A percentile compares a stretch with the other conserved stretches of the same genome.
phyloP scores from a whole-genome alignment of 2,888 invertebrate genomes.

The Ichneumon xanthorius region DNA sequence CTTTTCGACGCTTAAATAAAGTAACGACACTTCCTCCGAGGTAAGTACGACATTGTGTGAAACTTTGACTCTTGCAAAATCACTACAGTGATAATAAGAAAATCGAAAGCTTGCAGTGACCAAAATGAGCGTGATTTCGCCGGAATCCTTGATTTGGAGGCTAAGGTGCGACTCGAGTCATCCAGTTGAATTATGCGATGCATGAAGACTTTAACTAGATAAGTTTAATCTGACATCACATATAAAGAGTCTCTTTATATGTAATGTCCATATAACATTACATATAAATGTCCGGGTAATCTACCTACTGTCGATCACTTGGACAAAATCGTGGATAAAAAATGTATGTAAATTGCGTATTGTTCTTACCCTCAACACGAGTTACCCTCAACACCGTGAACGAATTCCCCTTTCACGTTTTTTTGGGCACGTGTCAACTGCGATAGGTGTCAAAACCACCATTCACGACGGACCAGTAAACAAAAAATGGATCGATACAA shows the following conservation, averaged over 20 bases:
- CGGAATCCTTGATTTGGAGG: neutral
- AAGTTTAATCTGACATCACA: slow-evolving; percentile 7
- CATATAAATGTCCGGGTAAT: neutral
- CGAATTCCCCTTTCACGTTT: neutral
- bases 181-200: slow-evolving; percentile 2
- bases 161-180: slow-evolving; percentile 5
- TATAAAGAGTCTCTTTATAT: neutral
- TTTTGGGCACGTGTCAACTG: no score
- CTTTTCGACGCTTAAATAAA: neutral
- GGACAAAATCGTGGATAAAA: no score
- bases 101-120: slow-evolving; percentile 16
- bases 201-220: neutral
- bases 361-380: no score
- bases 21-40: slow-evolving; percentile 1
- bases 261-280: neutral
- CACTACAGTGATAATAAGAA: slow-evolving; percentile 9
- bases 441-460: no score
- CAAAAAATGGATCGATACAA: no score
- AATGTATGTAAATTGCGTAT: no score
- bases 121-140: slow-evolving; percentile 1
- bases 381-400: slow-evolving; percentile 13
- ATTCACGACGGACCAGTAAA: no score
- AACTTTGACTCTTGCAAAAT: neutral
- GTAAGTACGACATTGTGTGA: slow-evolving; percentile 4
- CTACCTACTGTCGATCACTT: neutral